These are phyloP conservation scores for Hiodon tergisus DNA, from an alignment of 2,113 vertebrate species.

Conservation along the genomic window DNA sequence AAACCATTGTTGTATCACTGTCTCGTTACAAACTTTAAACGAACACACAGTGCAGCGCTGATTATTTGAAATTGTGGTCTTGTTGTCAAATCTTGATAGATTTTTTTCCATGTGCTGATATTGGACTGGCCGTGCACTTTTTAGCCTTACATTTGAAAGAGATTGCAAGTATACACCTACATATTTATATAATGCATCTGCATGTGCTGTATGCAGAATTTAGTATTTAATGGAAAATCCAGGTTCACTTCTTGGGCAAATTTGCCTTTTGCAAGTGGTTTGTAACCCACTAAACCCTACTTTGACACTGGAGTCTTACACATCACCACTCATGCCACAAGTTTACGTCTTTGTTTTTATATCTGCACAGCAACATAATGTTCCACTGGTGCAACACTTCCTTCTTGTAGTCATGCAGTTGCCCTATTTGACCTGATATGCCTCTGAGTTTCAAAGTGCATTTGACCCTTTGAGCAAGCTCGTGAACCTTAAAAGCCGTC, in stretches of 20 bases:
- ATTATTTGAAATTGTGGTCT: neutral
- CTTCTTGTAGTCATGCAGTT: no score
- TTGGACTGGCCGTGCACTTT: neutral
- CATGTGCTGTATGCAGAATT: neutral
- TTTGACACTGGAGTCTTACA: neutral
- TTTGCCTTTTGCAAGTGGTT: conserved; percentile 9
- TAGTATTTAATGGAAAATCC: neutral
- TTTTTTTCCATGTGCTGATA: neutral
- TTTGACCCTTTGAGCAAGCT: neutral
- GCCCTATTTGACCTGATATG: neutral
- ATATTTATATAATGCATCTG: neutral
- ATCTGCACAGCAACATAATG: no score
- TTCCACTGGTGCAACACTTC: no score
- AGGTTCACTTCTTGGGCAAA: conserved; percentile 1
- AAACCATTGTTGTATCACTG: neutral
- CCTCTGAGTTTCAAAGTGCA: neutral
- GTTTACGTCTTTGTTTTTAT: neutral
- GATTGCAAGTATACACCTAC: conserved; percentile 3
- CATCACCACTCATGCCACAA: neutral
- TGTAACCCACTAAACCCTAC: neutral
- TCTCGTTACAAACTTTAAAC: neutral
- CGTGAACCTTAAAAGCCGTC: neutral
- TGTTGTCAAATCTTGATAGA: conserved; percentile 1
- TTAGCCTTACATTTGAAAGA: conserved; percentile 10
- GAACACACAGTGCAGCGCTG: neutral